Percentiles rank a stretch among this genome's conserved stretches.
These are phyloP conservation scores for Lacerta viridis DNA, from an alignment of 2,797 vertebrate species.

Conservation along the genomic window DNA sequence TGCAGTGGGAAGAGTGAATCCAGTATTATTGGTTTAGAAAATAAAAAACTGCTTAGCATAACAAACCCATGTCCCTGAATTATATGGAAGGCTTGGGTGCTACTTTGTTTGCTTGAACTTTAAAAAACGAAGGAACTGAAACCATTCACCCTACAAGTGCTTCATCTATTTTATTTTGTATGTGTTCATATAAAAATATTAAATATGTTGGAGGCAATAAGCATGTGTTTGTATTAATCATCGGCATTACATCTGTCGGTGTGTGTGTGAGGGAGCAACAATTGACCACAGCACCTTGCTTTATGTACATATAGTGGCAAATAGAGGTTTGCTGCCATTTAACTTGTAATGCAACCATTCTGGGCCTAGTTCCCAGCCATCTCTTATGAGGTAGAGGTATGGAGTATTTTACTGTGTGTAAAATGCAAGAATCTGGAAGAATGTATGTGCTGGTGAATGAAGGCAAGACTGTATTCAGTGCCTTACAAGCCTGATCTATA, in stretches of 20 bases:
- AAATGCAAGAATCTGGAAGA: not conserved
- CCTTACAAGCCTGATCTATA: not conserved
- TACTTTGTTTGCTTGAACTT: slow-evolving; percentile 1
- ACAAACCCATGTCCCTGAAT: no score
- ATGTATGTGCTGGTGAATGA: not conserved
- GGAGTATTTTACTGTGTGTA: not conserved
- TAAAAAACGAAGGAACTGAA: not conserved
- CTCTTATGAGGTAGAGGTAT: not conserved
- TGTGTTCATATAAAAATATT: not conserved
- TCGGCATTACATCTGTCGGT: not conserved
- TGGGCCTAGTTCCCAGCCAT: not conserved
- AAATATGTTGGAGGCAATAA: not conserved
- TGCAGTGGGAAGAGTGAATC: not conserved
- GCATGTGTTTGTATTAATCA: not conserved
- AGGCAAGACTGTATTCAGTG: not conserved
- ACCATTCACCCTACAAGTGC: not conserved
- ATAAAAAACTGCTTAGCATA: not conserved
- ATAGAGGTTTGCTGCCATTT: no score
- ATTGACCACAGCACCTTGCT: no score
- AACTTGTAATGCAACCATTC: not conserved
- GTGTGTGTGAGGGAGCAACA: no score
- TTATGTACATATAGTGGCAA: no score
- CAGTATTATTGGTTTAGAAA: no score
- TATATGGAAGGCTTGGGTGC: not conserved
- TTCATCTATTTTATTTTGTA: not conserved